Evolutionary conservation across 2,888 invertebrate genomes (phyloP).

Genomic region (Ichneumoninae sp.): DNA sequence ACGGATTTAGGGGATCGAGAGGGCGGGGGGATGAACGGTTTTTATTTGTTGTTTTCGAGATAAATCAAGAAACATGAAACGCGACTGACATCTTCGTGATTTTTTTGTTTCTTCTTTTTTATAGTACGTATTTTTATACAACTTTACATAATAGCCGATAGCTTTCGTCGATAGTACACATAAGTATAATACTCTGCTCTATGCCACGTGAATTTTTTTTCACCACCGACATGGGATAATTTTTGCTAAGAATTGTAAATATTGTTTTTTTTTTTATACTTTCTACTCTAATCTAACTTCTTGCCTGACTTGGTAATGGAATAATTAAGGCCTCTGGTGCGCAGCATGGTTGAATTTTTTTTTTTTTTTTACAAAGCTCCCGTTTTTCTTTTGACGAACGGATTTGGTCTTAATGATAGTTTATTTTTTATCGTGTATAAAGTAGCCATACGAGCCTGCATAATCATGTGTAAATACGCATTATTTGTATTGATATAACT

Average conservation of each 20-base stretch:
- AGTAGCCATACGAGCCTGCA: conserved; percentile 30
- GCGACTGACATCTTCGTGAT: conserved; percentile 12
- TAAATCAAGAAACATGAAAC: background rate
- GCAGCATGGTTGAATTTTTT: conserved; percentile 33
- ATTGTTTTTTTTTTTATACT: conserved; percentile 11
- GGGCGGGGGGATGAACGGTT: background rate
- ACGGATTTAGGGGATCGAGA: conserved; percentile 3
- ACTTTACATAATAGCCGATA: conserved; percentile 42
- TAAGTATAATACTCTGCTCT: conserved; percentile 44
- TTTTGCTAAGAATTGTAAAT: conserved; percentile 59
- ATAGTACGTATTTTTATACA: conserved; percentile 60
- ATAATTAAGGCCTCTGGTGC: conserved; percentile 39
- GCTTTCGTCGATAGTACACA: conserved; percentile 39
- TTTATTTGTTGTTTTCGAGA: background rate
- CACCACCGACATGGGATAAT: conserved; percentile 28
- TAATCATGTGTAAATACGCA: conserved; percentile 62
- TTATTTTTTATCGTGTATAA: conserved; percentile 17
- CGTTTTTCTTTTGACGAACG: conserved; percentile 11
- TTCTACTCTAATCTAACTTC: background rate
- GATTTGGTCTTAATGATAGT: conserved; percentile 13
- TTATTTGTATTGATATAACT: conserved; percentile 36
- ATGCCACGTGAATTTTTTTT: conserved; percentile 46
- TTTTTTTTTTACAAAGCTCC: background rate
- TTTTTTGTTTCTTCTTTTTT: conserved; percentile 43
- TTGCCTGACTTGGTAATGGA: conserved; percentile 31